A percentile compares a stretch with the other conserved stretches of the same genome.
Conservation (phyloP, 2,888 invertebrate genomes). For the Kuschelorhynchus macadamiae region DNA sequence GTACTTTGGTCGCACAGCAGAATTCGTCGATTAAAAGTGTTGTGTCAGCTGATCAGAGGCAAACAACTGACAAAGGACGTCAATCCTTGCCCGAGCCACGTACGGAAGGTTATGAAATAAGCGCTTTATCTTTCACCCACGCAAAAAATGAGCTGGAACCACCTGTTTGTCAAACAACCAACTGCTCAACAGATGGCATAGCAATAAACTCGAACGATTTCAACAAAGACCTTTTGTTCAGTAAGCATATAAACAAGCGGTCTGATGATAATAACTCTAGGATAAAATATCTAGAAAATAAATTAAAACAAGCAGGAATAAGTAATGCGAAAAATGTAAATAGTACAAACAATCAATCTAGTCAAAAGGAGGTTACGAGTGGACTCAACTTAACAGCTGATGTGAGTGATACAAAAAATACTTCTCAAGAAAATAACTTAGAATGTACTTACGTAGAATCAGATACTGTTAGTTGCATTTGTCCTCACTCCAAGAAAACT, state of each 20-base stretch:
- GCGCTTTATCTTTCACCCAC: too few species aligned
- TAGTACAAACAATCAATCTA: background rate
- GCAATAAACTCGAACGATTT: slow-evolving; percentile 3
- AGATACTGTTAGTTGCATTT: too few species aligned
- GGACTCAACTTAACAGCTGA: background rate
- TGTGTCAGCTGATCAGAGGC: background rate
- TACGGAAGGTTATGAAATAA: too few species aligned
- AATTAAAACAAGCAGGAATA: slow-evolving; percentile 63
- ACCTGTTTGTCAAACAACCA: background rate
- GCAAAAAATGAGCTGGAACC: background rate
- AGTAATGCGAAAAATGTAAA: slow-evolving; percentile 50
- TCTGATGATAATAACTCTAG: slow-evolving; percentile 69
- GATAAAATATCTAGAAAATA: slow-evolving; percentile 70
- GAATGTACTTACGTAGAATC: too few species aligned
- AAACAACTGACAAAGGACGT: background rate
- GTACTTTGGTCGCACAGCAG: background rate
- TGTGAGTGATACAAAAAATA: background rate
- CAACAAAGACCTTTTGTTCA: slow-evolving; percentile 25
- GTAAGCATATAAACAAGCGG: slow-evolving; percentile 60
- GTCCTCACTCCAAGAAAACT: too few species aligned
- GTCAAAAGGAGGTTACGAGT: background rate
- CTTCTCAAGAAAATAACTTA: too few species aligned
- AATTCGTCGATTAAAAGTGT: background rate
- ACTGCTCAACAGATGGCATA: slow-evolving; percentile 38
- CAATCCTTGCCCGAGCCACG: too few species aligned